Conservation (phyloP, 2,888 invertebrate species). For the Rosalia funebris region DNA sequence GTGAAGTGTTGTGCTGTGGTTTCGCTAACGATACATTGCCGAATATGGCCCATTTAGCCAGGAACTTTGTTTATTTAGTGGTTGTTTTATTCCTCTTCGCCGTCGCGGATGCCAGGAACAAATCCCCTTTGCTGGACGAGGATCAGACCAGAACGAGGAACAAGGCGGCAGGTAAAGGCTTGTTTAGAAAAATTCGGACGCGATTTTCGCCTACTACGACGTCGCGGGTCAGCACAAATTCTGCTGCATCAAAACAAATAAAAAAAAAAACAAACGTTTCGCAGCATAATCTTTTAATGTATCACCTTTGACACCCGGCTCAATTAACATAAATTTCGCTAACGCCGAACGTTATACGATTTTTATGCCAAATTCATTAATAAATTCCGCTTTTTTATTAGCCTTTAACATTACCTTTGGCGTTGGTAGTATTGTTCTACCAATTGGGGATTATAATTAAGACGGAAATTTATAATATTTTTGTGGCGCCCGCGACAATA, state of each 20-base stretch:
- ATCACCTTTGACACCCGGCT: slow-evolving; percentile 41
- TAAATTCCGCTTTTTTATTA: slow-evolving; percentile 13
- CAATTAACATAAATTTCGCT: slow-evolving; percentile 33
- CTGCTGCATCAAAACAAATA: slow-evolving; percentile 18
- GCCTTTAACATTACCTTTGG: background rate
- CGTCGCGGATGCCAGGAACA: slow-evolving; percentile 49
- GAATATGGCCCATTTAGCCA: slow-evolving; percentile 10
- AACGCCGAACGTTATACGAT: slow-evolving; percentile 9
- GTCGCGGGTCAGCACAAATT: too few species aligned
- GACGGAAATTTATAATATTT: too few species aligned
- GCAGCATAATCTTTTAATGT: slow-evolving; percentile 26
- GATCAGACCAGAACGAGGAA: slow-evolving; percentile 55
- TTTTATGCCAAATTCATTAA: slow-evolving; percentile 13
- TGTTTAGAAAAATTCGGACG: too few species aligned
- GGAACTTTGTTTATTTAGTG: slow-evolving; percentile 15
- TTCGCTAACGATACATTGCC: slow-evolving; percentile 10
- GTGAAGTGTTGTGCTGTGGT: slow-evolving; percentile 42
- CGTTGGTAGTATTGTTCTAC: too few species aligned
- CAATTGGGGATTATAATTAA: too few species aligned
- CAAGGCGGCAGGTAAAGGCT: slow-evolving; percentile 57
- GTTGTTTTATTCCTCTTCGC: slow-evolving; percentile 33
- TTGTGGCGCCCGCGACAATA: too few species aligned
- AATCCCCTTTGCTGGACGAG: slow-evolving; percentile 57
- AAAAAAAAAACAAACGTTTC: slow-evolving; percentile 25
- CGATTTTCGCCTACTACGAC: too few species aligned